Evolutionary conservation across 2,113 vertebrate genomes (phyloP).

Genomic region (Oxyura jamaicensis): DNA sequence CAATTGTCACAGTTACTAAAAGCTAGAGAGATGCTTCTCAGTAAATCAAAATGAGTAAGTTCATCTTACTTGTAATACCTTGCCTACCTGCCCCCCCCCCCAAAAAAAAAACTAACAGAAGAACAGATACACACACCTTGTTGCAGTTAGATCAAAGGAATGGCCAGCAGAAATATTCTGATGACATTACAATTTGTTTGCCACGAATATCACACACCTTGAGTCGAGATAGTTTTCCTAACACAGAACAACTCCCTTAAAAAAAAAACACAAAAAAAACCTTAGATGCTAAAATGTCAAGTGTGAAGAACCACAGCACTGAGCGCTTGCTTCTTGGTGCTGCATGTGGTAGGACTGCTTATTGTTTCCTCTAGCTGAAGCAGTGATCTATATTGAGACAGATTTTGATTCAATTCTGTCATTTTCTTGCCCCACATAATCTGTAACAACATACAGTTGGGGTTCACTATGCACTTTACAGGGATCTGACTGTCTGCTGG

Average conservation of each 20-base stretch:
- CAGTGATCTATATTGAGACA: accelerated
- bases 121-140: background rate
- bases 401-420: background rate
- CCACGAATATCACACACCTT: background rate
- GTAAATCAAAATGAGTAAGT: background rate
- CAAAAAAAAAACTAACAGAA: background rate
- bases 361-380: too few relatives aligned
- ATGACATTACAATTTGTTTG: background rate
- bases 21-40: background rate
- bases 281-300: background rate
- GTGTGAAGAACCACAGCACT: background rate
- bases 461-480: background rate
- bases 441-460: background rate
- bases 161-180: background rate
- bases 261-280: background rate
- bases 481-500: background rate
- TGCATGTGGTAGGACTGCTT: background rate
- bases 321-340: background rate
- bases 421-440: background rate
- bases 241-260: background rate
- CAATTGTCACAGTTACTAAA: background rate
- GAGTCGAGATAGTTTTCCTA: background rate
- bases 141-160: background rate
- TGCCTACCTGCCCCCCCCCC: background rate
- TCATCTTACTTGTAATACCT: background rate